A percentile compares a stretch with the other conserved stretches of the same genome.
phyloP scores from a whole-genome alignment of 2,888 invertebrate species.

The Cheilosia urbana region DNA sequence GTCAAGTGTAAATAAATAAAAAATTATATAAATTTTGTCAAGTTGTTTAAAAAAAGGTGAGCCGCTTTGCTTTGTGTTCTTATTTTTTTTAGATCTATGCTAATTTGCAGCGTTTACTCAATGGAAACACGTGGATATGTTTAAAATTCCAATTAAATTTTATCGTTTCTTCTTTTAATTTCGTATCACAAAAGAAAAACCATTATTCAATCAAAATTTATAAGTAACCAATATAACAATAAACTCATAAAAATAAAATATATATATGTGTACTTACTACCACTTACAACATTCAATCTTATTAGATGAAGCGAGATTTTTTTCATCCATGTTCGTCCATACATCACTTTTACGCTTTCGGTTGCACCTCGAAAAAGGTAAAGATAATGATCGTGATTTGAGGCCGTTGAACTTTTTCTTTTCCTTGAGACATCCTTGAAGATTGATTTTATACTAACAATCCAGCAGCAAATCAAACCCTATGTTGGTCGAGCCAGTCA shows the following conservation, averaged over 20 bases:
- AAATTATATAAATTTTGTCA: not conserved
- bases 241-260: not conserved
- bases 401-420: too few relatives aligned
- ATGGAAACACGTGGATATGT: slow-evolving; percentile 41
- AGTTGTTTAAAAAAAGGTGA: slow-evolving; percentile 26
- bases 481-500: not conserved
- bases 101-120: slow-evolving; percentile 40
- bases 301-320: too few relatives aligned
- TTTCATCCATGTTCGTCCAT: too few relatives aligned
- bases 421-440: too few relatives aligned
- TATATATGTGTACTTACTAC: too few relatives aligned
- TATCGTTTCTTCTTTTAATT: not conserved
- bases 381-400: not conserved
- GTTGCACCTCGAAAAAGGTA: not conserved
- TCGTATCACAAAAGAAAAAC: not conserved
- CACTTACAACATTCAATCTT: too few relatives aligned
- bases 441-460: not conserved
- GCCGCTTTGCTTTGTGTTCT: slow-evolving; percentile 19
- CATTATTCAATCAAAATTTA: not conserved
- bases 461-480: not conserved
- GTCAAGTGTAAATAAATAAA: slow-evolving; percentile 41
- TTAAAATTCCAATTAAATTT: slow-evolving; percentile 20
- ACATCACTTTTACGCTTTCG: too few relatives aligned
- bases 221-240: not conserved
- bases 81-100: slow-evolving; percentile 42